These are phyloP conservation scores for Cassiopea andromeda DNA, from an alignment of 30 jellyfish, hydroid and myxozoan genomes.

Conservation along the genomic window DNA sequence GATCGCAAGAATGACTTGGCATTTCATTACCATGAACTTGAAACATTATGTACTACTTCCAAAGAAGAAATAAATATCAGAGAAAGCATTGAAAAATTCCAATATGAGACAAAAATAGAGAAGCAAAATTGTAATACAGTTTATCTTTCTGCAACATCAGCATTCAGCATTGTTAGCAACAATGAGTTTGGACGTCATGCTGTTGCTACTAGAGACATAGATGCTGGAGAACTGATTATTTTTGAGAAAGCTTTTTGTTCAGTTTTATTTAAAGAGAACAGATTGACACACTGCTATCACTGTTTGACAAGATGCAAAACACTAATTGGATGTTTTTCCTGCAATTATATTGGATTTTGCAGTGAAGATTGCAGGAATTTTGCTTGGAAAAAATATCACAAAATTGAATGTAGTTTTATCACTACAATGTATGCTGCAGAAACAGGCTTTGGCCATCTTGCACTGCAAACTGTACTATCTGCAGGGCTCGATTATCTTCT, in stretches of 20 bases:
- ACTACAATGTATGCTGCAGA: constrained; percentile 33
- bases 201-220: constrained; percentile 75
- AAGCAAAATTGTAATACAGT: constrained; percentile 30
- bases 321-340: constrained; percentile 66
- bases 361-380: constrained; percentile 48
- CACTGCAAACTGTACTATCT: constrained; percentile 64
- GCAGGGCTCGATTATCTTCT: constrained; percentile 49
- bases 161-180: constrained; percentile 50
- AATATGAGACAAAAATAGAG: not conserved
- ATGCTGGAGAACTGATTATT: constrained; percentile 88
- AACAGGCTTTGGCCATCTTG: constrained; percentile 82
- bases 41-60: not conserved
- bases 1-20: constrained; percentile 53
- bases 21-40: constrained; percentile 5
- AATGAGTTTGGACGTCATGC: constrained; percentile 74
- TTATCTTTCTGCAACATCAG: constrained; percentile 78
- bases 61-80: not conserved
- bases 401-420: constrained; percentile 64
- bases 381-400: constrained; percentile 69
- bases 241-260: constrained; percentile 81
- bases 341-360: constrained; percentile 78
- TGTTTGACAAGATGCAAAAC: constrained; percentile 73
- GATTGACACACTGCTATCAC: constrained; percentile 76
- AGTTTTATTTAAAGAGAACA: constrained; percentile 58
- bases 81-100: not conserved